Evolutionary conservation across 2,113 vertebrate genomes (phyloP).

Genomic region (Toxotes chatareus): DNA sequence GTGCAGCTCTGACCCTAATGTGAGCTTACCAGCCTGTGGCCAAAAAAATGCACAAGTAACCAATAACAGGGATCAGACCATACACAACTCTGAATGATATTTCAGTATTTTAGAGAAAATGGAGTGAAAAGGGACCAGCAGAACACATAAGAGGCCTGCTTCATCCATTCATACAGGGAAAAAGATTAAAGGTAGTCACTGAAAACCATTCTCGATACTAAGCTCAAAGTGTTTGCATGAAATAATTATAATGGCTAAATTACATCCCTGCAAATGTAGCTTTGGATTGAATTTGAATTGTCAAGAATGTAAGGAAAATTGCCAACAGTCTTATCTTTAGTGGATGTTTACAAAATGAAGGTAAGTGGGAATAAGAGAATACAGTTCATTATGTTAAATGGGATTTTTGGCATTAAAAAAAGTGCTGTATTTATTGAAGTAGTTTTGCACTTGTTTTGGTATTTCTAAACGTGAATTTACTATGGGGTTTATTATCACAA

Average conservation of each 20-base stretch:
- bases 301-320: background rate
- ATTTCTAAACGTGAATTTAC: background rate
- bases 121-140: background rate
- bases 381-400: background rate
- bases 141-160: background rate
- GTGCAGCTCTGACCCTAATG: background rate
- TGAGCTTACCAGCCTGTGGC: background rate
- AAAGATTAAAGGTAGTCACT: background rate
- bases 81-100: background rate
- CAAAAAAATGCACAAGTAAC: background rate
- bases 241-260: background rate
- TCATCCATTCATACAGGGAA: background rate
- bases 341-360: background rate
- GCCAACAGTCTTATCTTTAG: background rate
- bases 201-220: background rate
- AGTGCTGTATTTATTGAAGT: too few species aligned
- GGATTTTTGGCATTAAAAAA: background rate
- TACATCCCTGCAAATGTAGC: background rate
- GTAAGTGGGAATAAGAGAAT: background rate
- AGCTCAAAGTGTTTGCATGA: background rate
- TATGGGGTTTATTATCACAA: background rate
- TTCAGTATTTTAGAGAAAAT: background rate
- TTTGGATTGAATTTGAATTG: background rate
- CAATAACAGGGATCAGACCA: background rate
- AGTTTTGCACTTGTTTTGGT: background rate